Evolutionary conservation across 2,113 vertebrate species (phyloP).

Genomic region (Rhinopomastus cyanomelas): DNA sequence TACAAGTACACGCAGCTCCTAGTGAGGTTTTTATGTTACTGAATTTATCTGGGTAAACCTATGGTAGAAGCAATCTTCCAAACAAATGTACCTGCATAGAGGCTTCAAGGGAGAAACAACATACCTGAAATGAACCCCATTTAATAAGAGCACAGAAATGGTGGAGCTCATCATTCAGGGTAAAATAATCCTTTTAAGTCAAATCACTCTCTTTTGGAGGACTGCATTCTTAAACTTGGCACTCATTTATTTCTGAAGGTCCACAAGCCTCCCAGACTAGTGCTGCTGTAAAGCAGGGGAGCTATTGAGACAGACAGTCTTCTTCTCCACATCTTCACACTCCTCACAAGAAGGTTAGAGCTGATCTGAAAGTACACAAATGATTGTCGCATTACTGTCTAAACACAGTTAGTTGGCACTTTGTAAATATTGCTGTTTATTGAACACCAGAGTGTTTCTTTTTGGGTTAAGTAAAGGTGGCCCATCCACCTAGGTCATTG

Average conservation of each 20-base stretch:
- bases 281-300: not conserved
- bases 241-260: not conserved
- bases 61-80: not conserved
- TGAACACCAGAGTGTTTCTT: not conserved
- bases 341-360: not conserved
- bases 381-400: not conserved
- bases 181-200: not conserved
- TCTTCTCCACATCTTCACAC: not conserved
- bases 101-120: not conserved
- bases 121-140: not conserved
- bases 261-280: not conserved
- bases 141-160: not conserved
- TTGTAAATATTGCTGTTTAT: not conserved
- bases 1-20: not conserved
- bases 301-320: not conserved
- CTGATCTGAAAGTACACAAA: not conserved
- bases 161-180: not conserved
- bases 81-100: not conserved
- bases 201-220: not conserved
- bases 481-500: no score
- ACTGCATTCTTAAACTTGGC: not conserved
- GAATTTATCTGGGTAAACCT: not conserved
- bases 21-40: not conserved
- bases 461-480: no score
- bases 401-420: conserved; percentile 17